Conservation (phyloP, 2,113 vertebrate genomes). For the Eulacestoma nigropectus region DNA sequence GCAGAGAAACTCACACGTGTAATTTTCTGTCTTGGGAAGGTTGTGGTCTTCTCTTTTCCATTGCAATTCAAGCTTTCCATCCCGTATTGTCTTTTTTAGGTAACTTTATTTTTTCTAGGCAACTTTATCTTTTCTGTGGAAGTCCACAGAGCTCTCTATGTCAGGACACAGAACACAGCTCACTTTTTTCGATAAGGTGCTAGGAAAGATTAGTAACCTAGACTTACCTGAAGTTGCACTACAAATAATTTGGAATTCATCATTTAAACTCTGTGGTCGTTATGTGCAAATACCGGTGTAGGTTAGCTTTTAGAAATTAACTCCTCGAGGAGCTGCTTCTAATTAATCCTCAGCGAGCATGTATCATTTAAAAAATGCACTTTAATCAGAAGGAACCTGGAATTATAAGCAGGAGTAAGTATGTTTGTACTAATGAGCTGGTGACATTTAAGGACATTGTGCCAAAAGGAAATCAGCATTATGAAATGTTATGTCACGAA, state of each 20-base stretch:
- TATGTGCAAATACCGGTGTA: background rate
- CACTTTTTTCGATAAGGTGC: background rate
- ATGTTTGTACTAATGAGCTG: constrained; percentile 9
- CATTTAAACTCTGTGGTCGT: background rate
- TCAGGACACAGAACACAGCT: background rate
- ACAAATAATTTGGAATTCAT: background rate
- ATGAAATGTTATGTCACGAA: background rate
- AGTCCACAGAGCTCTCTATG: background rate
- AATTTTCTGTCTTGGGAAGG: background rate
- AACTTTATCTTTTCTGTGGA: background rate
- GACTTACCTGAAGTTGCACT: background rate
- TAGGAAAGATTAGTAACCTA: background rate
- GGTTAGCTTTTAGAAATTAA: background rate
- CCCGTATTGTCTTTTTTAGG: accelerated
- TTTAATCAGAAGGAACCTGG: constrained; percentile 37
- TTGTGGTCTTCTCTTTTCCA: background rate
- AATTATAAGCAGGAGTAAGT: constrained; percentile 29
- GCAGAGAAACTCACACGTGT: background rate
- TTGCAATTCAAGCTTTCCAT: background rate
- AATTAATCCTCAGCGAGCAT: constrained; percentile 37
- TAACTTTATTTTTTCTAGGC: background rate
- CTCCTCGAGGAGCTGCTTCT: background rate
- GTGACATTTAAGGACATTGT: constrained; percentile 27
- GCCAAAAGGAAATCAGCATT: background rate
- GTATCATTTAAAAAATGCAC: constrained; percentile 21